phyloP scores from a whole-genome alignment of 2,113 vertebrate genomes.

The Tringa solitaria region DNA sequence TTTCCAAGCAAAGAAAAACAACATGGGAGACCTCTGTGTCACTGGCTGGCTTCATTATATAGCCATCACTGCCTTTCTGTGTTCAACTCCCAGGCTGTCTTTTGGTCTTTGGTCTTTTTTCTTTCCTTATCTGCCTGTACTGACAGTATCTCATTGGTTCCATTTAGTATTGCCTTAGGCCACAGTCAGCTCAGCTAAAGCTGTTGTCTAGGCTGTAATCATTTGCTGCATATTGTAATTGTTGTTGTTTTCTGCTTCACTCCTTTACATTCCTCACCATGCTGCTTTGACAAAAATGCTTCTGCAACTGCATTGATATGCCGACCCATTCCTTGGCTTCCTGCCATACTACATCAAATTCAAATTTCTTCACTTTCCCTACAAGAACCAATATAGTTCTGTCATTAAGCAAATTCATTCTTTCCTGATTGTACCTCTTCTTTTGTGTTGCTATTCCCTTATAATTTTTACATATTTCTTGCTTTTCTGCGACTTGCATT shows the following conservation, averaged over 20 bases:
- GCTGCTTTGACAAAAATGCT: background rate
- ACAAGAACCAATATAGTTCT: background rate
- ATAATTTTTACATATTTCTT: background rate
- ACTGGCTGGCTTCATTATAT: background rate
- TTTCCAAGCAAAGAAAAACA: background rate
- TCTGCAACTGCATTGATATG: background rate
- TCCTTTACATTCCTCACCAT: background rate
- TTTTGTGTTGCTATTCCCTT: background rate
- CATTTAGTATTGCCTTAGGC: background rate
- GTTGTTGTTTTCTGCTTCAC: background rate
- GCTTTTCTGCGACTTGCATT: background rate
- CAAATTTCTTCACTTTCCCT: background rate
- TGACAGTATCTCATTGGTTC: background rate
- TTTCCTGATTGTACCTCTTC: background rate
- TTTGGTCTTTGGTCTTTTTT: background rate
- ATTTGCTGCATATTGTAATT: background rate
- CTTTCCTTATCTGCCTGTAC: background rate
- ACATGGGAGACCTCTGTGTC: background rate
- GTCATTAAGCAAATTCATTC: background rate
- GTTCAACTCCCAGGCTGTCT: background rate
- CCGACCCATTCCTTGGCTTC: background rate
- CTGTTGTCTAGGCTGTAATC: background rate
- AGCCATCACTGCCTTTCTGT: background rate
- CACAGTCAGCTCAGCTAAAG: background rate
- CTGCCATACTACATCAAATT: background rate